These are phyloP conservation scores for Colinus virginianus DNA, from an alignment of 2,113 vertebrate species.

Conservation along the genomic window DNA sequence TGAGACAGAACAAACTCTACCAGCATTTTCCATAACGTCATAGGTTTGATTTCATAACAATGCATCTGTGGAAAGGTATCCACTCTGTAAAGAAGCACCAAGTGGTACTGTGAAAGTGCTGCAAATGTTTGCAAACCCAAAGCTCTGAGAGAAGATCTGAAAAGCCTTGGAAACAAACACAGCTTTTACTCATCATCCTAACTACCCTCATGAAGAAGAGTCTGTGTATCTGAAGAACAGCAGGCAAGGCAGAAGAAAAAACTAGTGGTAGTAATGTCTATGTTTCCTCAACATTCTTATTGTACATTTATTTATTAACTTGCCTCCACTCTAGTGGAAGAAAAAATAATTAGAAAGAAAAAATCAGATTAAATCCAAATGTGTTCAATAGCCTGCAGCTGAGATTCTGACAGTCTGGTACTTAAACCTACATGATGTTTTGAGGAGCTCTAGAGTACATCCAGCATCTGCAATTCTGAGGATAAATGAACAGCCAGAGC, in stretches of 20 bases:
- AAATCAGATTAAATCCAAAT: slow-evolving; percentile 24
- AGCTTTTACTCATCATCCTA: not conserved
- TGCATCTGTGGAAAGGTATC: not conserved
- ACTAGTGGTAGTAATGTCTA: not conserved
- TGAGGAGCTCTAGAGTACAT: not conserved
- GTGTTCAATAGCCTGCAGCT: slow-evolving; percentile 13
- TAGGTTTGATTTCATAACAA: not conserved
- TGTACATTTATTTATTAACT: not conserved
- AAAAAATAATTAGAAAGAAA: slow-evolving; percentile 11
- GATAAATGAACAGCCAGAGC: not conserved
- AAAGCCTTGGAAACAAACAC: not conserved
- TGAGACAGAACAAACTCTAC: not conserved
- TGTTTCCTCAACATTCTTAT: not conserved
- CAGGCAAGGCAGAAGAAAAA: not conserved
- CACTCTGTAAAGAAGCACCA: not conserved
- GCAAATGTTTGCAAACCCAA: not conserved
- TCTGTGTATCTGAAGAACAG: not conserved
- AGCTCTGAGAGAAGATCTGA: not conserved
- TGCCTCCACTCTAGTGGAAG: not conserved
- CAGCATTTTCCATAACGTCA: not conserved
- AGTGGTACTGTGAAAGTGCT: not conserved
- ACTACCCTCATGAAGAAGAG: not conserved
- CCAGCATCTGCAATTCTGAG: not conserved
- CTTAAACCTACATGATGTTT: not conserved
- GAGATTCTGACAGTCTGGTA: not conserved